Conservation (phyloP, 23 tunicate genomes). For the Trididemnum miniatum region DNA sequence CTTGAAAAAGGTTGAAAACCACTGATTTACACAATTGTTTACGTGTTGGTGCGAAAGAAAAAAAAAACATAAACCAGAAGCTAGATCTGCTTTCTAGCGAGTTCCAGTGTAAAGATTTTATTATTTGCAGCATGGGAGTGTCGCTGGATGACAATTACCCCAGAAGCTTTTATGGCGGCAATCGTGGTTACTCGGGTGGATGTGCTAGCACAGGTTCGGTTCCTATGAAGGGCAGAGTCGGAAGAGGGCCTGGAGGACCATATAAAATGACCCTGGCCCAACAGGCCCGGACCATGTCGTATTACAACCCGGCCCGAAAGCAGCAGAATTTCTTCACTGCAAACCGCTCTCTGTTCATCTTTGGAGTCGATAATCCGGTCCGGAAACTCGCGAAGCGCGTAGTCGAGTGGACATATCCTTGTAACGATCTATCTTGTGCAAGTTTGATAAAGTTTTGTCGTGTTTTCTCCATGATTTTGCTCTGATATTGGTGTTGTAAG, state of each 20-base stretch:
- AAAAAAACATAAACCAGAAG: neutral
- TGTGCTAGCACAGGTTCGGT: neutral
- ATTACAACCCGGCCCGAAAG: constrained; percentile 94
- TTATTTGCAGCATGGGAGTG: too few relatives aligned
- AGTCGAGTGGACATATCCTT: constrained; percentile 99
- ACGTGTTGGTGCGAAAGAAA: too few relatives aligned
- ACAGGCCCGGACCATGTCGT: constrained; percentile 99
- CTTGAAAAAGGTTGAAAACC: too few relatives aligned
- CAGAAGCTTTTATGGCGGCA: neutral
- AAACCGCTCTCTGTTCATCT: constrained; percentile 82
- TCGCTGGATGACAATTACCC: neutral
- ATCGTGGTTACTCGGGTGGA: constrained; percentile 24
- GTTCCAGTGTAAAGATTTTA: too few relatives aligned
- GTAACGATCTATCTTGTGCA: too few relatives aligned
- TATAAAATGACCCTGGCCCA: constrained; percentile 88
- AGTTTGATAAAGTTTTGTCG: too few relatives aligned
- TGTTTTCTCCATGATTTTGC: too few relatives aligned
- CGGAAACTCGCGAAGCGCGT: constrained; percentile 86
- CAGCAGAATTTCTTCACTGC: constrained; percentile 90
- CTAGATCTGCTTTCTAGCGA: too few relatives aligned
- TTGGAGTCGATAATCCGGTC: constrained; percentile 86
- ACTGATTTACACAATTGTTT: too few relatives aligned
- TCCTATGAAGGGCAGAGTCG: neutral
- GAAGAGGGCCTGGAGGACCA: neutral
- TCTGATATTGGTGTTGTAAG: too few relatives aligned